phyloP scores from a whole-genome alignment of 2,888 invertebrate species.

The Leptopterna dolabrata region DNA sequence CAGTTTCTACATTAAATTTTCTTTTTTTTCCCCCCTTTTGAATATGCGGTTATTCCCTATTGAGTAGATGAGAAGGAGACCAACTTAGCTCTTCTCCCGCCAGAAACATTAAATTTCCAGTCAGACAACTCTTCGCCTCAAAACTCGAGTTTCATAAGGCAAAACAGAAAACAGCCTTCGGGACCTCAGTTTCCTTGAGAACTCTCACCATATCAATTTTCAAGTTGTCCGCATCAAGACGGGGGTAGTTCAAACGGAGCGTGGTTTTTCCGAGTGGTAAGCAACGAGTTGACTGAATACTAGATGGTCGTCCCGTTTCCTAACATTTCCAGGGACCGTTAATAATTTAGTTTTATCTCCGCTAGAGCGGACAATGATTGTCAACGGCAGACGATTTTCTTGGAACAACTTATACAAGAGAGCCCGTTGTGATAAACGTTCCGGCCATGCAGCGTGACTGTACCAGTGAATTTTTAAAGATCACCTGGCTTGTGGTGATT shows the following conservation, averaged over 20 bases:
- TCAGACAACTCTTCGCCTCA: not conserved
- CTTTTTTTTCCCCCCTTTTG: too few species aligned
- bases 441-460: too few species aligned
- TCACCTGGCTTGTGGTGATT: too few species aligned
- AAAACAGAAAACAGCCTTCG: not conserved
- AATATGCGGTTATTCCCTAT: too few species aligned
- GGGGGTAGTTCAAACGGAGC: not conserved
- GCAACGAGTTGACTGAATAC: not conserved
- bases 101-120: not conserved
- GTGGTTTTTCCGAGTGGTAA: not conserved
- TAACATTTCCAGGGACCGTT: not conserved
- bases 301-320: not conserved
- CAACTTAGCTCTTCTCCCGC: too few species aligned
- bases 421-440: too few species aligned
- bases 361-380: not conserved
- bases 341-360: not conserved
- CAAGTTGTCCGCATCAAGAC: slow-evolving; percentile 11
- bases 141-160: not conserved
- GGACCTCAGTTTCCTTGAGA: not conserved
- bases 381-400: not conserved
- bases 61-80: too few species aligned
- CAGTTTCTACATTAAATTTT: too few species aligned
- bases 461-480: too few species aligned
- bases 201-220: slow-evolving; percentile 3
- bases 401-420: too few species aligned